These are phyloP conservation scores for Cotesia chilonis DNA, from an alignment of 1,140 invertebrate species.

Conservation along the genomic window DNA sequence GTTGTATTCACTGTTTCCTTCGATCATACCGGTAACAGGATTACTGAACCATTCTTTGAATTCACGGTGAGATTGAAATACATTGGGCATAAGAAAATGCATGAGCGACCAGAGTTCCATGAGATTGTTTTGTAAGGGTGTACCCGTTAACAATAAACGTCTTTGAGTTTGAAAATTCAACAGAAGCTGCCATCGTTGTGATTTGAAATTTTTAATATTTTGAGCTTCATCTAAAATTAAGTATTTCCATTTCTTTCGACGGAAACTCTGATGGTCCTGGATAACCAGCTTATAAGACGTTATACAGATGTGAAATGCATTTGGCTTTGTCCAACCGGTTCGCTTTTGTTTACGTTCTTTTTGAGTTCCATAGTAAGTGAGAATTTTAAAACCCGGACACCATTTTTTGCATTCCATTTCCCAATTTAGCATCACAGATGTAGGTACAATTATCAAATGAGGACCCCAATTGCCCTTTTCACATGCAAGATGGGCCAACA, in stretches of 20 bases:
- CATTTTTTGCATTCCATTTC: slow-evolving; percentile 99
- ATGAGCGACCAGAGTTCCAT: slow-evolving; percentile 99
- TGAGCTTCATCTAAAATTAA: slow-evolving; percentile 99
- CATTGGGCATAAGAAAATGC: slow-evolving; percentile 99
- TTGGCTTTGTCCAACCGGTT: slow-evolving; percentile 97
- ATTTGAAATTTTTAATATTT: slow-evolving; percentile 99
- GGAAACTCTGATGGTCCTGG: slow-evolving; percentile 97
- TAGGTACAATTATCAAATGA: slow-evolving; percentile 98
- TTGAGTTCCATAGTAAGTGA: slow-evolving; percentile 97
- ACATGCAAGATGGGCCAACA: slow-evolving; percentile 96
- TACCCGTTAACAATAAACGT: slow-evolving; percentile 94
- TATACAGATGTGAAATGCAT: slow-evolving; percentile 99
- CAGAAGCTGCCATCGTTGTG: slow-evolving; percentile 97
- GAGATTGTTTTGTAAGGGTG: slow-evolving; percentile 97
- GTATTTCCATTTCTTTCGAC: slow-evolving; percentile 99
- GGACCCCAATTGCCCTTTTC: slow-evolving; percentile 97
- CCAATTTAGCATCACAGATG: slow-evolving; percentile 99
- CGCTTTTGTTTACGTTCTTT: slow-evolving; percentile 97
- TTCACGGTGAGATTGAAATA: slow-evolving; percentile 97
- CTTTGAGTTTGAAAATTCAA: slow-evolving; percentile 97
- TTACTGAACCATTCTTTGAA: slow-evolving; percentile 99
- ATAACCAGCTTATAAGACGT: slow-evolving; percentile 99
- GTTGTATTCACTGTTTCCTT: slow-evolving; percentile 95
- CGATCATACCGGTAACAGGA: slow-evolving; percentile 97
- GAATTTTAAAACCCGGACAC: slow-evolving; percentile 99